phyloP scores from a whole-genome alignment of 2,888 invertebrate species.

The Podabrus alpinus region DNA sequence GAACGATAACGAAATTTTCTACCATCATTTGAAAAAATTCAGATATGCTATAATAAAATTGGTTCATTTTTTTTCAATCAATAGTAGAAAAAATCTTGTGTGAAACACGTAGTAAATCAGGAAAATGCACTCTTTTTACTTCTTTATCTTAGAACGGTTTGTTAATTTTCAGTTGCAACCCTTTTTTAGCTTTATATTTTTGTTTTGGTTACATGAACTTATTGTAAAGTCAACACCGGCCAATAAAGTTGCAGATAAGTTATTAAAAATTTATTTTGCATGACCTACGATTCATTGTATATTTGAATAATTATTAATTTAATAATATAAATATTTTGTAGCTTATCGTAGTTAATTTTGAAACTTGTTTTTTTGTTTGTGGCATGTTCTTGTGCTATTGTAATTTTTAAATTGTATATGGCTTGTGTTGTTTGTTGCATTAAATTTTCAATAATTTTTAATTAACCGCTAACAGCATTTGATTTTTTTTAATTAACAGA shows the following conservation, averaged over 20 bases:
- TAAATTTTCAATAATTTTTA: background rate
- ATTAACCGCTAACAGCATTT: background rate
- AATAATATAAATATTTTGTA: background rate
- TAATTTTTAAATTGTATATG: background rate
- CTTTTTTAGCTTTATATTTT: background rate
- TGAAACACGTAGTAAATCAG: no score
- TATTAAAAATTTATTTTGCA: background rate
- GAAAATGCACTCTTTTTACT: no score
- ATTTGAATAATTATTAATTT: background rate
- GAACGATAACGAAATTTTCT: no score
- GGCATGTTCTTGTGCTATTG: background rate
- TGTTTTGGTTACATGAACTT: background rate
- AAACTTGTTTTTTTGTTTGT: background rate
- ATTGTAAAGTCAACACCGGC: background rate
- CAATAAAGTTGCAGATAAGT: background rate
- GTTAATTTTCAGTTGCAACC: no score
- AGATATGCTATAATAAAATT: no score
- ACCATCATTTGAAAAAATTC: no score
- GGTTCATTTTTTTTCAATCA: no score
- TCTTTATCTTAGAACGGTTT: no score
- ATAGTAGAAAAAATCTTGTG: no score
- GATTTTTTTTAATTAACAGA: slow-evolving; percentile 44
- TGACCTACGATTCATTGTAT: background rate
- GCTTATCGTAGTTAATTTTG: background rate
- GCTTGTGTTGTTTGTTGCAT: slow-evolving; percentile 7